A percentile compares a stretch with the other conserved stretches of the same genome.
Conservation (phyloP, 37 sponge, comb jelly and placozoan species). For the Ephydatia muelleri region DNA sequence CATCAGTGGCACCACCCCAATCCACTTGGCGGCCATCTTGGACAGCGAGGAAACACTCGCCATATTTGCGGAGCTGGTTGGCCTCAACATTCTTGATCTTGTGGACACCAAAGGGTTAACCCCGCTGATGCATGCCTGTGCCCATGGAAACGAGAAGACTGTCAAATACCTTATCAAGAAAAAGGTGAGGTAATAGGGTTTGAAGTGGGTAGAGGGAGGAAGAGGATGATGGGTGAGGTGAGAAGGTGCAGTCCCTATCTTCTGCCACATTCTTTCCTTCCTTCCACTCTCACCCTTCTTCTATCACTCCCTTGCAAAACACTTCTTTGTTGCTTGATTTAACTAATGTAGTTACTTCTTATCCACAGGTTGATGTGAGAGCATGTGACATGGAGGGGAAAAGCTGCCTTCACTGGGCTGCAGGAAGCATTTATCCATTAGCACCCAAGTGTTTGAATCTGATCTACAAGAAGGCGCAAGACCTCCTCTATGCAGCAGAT, state of each 20-base stretch:
- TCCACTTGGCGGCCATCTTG: slow-evolving; percentile 55
- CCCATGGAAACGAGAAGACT: slow-evolving; percentile 31
- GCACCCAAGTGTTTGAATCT: slow-evolving; percentile 38
- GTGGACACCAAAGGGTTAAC: slow-evolving; percentile 64
- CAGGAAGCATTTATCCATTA: slow-evolving; percentile 24
- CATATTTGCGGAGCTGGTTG: slow-evolving; percentile 39
- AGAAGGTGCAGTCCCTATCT: neutral
- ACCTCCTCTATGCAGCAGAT: slow-evolving; percentile 40
- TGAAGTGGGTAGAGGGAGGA: neutral
- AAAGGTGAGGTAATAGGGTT: slow-evolving; percentile 48
- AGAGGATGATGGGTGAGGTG: neutral
- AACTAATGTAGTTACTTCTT: neutral
- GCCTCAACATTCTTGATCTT: slow-evolving; percentile 46
- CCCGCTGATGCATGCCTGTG: slow-evolving; percentile 79
- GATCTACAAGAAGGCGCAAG: slow-evolving; percentile 44
- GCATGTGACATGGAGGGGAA: slow-evolving; percentile 63
- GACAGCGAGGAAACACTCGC: slow-evolving; percentile 35
- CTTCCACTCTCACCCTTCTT: neutral
- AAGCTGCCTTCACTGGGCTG: slow-evolving; percentile 70
- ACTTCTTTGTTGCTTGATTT: neutral
- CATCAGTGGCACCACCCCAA: slow-evolving; percentile 46
- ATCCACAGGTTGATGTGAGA: slow-evolving; percentile 35
- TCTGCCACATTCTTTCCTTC: neutral
- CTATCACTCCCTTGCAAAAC: neutral
- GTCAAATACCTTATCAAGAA: slow-evolving; percentile 71